phyloP scores from a whole-genome alignment of 2,888 invertebrate genomes.

The Drosophila cognata region DNA sequence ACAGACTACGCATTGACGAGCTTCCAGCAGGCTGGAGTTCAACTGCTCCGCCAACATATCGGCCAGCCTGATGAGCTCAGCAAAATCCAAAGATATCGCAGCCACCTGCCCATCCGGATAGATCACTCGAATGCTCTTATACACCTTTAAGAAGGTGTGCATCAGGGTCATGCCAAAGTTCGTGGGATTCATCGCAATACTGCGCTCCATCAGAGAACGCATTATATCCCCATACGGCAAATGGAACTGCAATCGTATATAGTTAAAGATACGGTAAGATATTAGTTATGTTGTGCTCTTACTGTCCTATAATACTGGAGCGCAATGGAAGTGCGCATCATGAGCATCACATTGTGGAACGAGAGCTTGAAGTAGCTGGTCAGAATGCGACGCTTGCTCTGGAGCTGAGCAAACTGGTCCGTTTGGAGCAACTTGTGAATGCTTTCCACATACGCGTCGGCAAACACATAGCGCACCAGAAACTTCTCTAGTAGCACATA shows the following conservation, averaged over 20 bases:
- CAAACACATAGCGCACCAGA: conserved; percentile 31
- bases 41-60: conserved; percentile 33
- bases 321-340: conserved; percentile 48
- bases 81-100: conserved; percentile 27
- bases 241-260: conserved; percentile 20
- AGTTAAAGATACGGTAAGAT: neutral
- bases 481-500: conserved; percentile 42
- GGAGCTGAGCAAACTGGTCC: conserved; percentile 3
- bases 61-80: conserved; percentile 38
- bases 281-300: neutral
- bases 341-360: conserved; percentile 45
- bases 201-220: conserved; percentile 44
- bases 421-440: conserved; percentile 3
- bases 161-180: conserved; percentile 67
- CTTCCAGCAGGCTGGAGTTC: conserved; percentile 19
- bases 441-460: neutral
- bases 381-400: conserved; percentile 42
- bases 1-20: conserved; percentile 34
- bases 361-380: conserved; percentile 56
- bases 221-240: conserved; percentile 56
- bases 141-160: conserved; percentile 52
- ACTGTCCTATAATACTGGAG: conserved; percentile 54
- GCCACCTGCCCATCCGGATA: conserved; percentile 2
- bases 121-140: conserved; percentile 12
- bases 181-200: conserved; percentile 34